phyloP scores from a whole-genome alignment of 2,797 vertebrate species.

The Lophura swinhoii region DNA sequence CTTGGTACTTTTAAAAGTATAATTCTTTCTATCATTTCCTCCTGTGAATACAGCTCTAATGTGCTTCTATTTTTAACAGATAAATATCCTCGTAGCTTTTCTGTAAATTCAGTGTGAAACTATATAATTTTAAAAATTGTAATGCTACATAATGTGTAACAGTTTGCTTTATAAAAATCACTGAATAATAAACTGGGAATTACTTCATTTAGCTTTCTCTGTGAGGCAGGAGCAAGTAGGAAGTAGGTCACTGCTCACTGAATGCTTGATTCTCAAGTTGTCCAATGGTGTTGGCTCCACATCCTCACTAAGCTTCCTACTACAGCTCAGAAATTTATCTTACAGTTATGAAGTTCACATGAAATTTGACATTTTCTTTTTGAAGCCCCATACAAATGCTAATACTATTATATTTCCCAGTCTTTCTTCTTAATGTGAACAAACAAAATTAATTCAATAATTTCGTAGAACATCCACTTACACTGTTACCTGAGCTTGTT shows the following conservation, averaged over 20 bases:
- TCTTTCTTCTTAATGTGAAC: not conserved
- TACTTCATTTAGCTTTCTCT: not conserved
- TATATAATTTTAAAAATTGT: not conserved
- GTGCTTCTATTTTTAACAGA: not conserved
- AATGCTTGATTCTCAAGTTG: not conserved
- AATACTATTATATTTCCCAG: not conserved
- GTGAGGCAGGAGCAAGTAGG: not conserved
- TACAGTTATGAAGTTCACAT: not conserved
- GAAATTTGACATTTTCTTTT: not conserved
- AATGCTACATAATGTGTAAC: not conserved
- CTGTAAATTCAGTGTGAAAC: not conserved
- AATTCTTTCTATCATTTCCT: not conserved
- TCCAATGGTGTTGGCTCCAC: not conserved
- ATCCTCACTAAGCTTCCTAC: not conserved
- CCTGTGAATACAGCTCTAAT: not conserved
- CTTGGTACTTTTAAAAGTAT: not conserved
- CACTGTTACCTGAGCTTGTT: not conserved
- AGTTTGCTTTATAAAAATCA: not conserved
- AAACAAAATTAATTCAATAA: not conserved
- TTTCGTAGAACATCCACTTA: not conserved
- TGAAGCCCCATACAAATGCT: not conserved
- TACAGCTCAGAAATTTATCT: not conserved
- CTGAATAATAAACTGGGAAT: not conserved
- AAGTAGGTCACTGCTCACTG: not conserved
- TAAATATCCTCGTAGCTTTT: rapidly evolving